These are phyloP conservation scores for Pardosa pseudoannulata DNA, from an alignment of 2,888 invertebrate genomes.

Conservation along the genomic window DNA sequence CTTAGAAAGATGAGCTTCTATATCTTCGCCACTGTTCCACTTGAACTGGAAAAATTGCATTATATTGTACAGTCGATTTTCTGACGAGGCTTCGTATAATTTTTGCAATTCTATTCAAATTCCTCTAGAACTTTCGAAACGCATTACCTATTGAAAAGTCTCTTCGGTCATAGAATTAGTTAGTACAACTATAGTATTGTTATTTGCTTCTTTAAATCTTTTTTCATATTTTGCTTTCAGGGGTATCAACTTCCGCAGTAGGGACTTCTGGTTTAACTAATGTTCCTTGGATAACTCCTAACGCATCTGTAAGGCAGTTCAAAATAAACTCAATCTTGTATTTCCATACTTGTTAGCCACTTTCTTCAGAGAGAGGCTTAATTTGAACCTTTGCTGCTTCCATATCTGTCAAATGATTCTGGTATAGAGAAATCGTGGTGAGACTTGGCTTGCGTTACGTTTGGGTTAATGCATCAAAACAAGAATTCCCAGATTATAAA, in stretches of 20 bases:
- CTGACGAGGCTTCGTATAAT: conserved; percentile 41
- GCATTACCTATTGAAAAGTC: conserved; percentile 25
- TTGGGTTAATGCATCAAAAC: too few species aligned
- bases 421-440: too few species aligned
- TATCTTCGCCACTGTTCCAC: conserved; percentile 18
- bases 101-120: conserved; percentile 33
- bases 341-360: not conserved
- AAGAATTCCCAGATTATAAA: too few species aligned
- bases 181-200: conserved; percentile 1
- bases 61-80: conserved; percentile 44
- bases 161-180: conserved; percentile 42
- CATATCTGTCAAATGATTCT: too few species aligned
- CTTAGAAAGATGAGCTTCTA: conserved; percentile 42
- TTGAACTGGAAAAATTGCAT: conserved; percentile 50
- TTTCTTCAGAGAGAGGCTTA: not conserved
- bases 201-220: not conserved
- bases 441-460: too few species aligned
- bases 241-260: not conserved
- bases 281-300: not conserved
- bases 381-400: not conserved
- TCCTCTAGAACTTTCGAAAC: conserved; percentile 16
- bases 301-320: not conserved
- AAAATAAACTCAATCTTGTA: not conserved
- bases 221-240: not conserved
- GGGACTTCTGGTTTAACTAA: not conserved